These are phyloP conservation scores for Sympetrum striolatum DNA, from an alignment of 2,888 invertebrate genomes.

Conservation along the genomic window DNA sequence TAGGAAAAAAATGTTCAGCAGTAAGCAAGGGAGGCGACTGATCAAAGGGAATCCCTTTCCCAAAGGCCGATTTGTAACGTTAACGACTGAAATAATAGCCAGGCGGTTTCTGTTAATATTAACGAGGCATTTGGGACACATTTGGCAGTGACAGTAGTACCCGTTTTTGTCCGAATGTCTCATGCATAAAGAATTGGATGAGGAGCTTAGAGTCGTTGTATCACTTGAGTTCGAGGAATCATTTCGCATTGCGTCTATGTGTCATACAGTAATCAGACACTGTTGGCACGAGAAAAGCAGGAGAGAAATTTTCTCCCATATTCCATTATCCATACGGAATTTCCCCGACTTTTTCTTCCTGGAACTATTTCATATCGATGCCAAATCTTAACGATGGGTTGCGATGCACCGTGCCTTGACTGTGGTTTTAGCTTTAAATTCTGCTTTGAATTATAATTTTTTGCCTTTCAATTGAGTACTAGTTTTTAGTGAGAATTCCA, in stretches of 20 bases:
- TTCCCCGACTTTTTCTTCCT: not conserved
- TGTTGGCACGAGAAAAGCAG: not conserved
- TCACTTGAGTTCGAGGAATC: not conserved
- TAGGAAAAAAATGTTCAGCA: too few species aligned
- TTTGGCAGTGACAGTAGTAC: not conserved
- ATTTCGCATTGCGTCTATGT: not conserved
- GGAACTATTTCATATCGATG: not conserved
- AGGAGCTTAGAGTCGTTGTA: not conserved
- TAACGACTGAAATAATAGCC: too few species aligned
- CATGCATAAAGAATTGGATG: not conserved
- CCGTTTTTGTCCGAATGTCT: not conserved
- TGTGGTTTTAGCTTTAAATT: too few species aligned
- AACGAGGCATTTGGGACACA: not conserved
- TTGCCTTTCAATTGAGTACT: too few species aligned
- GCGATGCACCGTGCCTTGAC: too few species aligned
- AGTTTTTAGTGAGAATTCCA: too few species aligned
- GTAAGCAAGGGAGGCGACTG: too few species aligned
- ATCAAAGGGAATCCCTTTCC: too few species aligned
- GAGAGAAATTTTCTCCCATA: not conserved
- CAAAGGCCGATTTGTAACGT: too few species aligned
- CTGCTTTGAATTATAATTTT: too few species aligned
- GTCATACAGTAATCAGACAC: not conserved
- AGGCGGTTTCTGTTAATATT: not conserved
- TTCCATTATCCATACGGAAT: not conserved
- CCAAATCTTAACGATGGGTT: too few species aligned